Evolutionary conservation across 2,888 invertebrate genomes (phyloP).

Genomic region (Lasioglossum figueresi): DNA sequence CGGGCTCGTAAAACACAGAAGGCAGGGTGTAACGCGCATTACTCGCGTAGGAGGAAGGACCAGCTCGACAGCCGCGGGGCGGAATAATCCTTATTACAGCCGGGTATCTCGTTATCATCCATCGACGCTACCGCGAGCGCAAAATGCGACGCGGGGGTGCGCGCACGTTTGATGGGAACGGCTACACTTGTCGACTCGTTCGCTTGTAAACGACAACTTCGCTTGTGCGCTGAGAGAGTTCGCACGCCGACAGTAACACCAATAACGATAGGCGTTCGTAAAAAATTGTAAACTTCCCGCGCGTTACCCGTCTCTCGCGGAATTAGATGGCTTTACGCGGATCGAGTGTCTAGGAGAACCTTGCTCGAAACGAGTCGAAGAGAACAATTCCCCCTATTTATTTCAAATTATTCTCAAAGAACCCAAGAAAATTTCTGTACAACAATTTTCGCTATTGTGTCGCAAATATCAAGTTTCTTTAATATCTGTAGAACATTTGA

Average conservation of each 20-base stretch:
- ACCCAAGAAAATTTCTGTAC: background rate
- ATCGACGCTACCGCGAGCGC: constrained; percentile 60
- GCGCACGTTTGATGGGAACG: constrained; percentile 57
- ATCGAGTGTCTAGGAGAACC: constrained; percentile 32
- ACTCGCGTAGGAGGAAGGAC: constrained; percentile 43
- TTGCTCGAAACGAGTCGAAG: background rate
- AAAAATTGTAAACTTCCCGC: constrained; percentile 49
- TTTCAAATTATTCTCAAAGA: background rate
- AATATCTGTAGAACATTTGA: background rate
- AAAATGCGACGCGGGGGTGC: constrained; percentile 57
- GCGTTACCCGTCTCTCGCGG: constrained; percentile 24
- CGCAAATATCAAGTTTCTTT: background rate
- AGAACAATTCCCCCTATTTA: background rate
- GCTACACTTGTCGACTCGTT: constrained; percentile 61
- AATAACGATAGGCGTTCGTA: constrained; percentile 47
- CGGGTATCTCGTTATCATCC: constrained; percentile 66
- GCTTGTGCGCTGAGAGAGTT: constrained; percentile 45
- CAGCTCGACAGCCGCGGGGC: constrained; percentile 42
- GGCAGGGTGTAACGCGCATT: constrained; percentile 24
- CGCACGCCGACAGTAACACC: constrained; percentile 48
- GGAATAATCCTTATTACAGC: constrained; percentile 66
- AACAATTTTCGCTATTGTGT: background rate
- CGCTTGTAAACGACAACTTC: constrained; percentile 65
- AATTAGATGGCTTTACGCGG: constrained; percentile 41
- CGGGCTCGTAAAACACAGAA: constrained; percentile 35